Percentiles rank a stretch among this genome's conserved stretches.
These are phyloP conservation scores for Coptodon rendalli DNA, from an alignment of 2,113 vertebrate species.

Conservation along the genomic window DNA sequence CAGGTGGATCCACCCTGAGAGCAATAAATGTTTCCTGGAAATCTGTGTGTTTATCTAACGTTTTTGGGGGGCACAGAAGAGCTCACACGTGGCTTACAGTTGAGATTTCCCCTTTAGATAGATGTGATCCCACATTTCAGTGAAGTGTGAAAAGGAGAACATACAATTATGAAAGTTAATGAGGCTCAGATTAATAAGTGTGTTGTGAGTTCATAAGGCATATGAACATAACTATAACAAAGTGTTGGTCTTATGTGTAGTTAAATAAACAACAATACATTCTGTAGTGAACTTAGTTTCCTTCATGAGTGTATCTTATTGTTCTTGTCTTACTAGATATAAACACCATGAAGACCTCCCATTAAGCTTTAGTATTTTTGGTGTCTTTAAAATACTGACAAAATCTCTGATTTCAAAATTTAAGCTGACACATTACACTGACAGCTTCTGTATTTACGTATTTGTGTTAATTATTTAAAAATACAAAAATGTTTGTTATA, in stretches of 20 bases:
- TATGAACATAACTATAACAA: not conserved
- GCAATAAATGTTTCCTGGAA: not conserved
- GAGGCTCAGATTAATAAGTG: not conserved
- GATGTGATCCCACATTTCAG: not conserved
- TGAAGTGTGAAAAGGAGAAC: not conserved
- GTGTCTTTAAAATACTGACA: not conserved
- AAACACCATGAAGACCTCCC: not conserved
- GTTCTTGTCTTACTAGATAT: not conserved
- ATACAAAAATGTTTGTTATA: not conserved
- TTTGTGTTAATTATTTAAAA: not conserved
- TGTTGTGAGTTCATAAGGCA: not conserved
- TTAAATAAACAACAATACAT: not conserved
- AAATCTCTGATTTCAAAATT: not conserved
- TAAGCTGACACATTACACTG: not conserved
- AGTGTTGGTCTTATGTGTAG: not conserved
- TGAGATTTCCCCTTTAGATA: not conserved
- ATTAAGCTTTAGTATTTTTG: rapidly evolving
- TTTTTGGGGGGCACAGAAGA: not conserved
- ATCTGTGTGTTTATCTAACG: not conserved
- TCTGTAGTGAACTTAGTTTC: not conserved
- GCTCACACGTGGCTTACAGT: not conserved
- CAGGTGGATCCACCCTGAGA: not conserved
- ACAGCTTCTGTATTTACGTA: not conserved
- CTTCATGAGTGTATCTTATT: not conserved
- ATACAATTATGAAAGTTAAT: not conserved